Evolutionary conservation across 2,888 invertebrate genomes (phyloP).

Genomic region (Stramonita haemastoma): DNA sequence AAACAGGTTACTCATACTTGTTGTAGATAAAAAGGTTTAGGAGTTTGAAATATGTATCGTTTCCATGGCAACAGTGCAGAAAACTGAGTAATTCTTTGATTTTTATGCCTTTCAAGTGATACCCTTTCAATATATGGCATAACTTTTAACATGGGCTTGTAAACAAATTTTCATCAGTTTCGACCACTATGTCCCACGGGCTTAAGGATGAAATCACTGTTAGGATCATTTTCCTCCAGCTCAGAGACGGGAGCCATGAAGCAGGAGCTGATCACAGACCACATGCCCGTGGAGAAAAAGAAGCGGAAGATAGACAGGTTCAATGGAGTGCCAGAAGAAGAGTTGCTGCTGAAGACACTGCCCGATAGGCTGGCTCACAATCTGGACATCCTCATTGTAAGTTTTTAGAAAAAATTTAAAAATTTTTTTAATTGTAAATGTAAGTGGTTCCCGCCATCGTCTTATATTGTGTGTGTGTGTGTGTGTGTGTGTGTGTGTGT

Average conservation of each 20-base stretch:
- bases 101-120: too few relatives aligned
- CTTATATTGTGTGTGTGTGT: neutral
- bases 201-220: neutral
- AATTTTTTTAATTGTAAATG: conserved; percentile 99
- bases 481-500: neutral
- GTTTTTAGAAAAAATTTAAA: conserved; percentile 81
- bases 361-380: conserved; percentile 95
- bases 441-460: conserved; percentile 81
- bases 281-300: conserved; percentile 81
- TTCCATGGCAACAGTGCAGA: too few relatives aligned
- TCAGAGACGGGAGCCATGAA: conserved; percentile 51
- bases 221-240: neutral
- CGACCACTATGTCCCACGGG: too few relatives aligned
- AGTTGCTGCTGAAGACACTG: conserved; percentile 93
- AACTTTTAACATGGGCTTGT: too few relatives aligned
- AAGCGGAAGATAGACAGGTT: conserved; percentile 75
- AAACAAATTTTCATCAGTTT: too few relatives aligned
- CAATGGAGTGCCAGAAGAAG: conserved; percentile 90
- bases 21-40: too few relatives aligned
- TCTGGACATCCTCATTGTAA: conserved; percentile 98
- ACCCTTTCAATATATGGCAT: too few relatives aligned
- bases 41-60: too few relatives aligned
- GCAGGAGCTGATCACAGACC: conserved; percentile 76
- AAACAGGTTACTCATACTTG: too few relatives aligned
- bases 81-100: too few relatives aligned